These are phyloP conservation scores for Nemopilema nomurai DNA, from an alignment of 30 jellyfish, hydroid and myxozoan species.

Conservation along the genomic window DNA sequence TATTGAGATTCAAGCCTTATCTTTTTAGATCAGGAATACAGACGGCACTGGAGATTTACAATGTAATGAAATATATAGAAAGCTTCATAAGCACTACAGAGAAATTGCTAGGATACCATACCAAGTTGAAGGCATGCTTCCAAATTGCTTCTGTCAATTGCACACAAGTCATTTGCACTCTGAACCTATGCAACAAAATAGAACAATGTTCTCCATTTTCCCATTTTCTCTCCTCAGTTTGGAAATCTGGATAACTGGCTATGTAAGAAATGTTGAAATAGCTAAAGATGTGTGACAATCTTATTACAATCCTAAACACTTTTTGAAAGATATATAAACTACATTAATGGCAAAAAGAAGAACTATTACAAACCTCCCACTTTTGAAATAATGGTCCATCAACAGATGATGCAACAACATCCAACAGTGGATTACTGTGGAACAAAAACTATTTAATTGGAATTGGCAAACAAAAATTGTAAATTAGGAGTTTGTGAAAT, in stretches of 20 bases:
- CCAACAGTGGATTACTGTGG: slow-evolving; percentile 62
- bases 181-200: slow-evolving; percentile 3
- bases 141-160: slow-evolving; percentile 25
- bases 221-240: no score
- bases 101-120: neutral
- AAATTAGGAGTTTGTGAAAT: no score
- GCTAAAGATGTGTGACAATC: no score
- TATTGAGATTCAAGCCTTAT: no score
- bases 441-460: no score
- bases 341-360: neutral
- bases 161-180: slow-evolving; percentile 24
- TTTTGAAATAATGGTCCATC: slow-evolving; percentile 71
- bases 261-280: no score
- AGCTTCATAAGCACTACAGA: no score
- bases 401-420: slow-evolving; percentile 61
- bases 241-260: no score
- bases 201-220: neutral
- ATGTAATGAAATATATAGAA: neutral
- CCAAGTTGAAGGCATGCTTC: slow-evolving; percentile 40
- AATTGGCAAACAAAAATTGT: no score
- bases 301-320: no score
- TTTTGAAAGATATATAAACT: neutral
- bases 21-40: neutral
- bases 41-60: neutral
- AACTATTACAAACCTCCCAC: slow-evolving; percentile 83